Evolutionary conservation across 2,888 invertebrate genomes (phyloP).

Genomic region (Drosophila meridionalis): DNA sequence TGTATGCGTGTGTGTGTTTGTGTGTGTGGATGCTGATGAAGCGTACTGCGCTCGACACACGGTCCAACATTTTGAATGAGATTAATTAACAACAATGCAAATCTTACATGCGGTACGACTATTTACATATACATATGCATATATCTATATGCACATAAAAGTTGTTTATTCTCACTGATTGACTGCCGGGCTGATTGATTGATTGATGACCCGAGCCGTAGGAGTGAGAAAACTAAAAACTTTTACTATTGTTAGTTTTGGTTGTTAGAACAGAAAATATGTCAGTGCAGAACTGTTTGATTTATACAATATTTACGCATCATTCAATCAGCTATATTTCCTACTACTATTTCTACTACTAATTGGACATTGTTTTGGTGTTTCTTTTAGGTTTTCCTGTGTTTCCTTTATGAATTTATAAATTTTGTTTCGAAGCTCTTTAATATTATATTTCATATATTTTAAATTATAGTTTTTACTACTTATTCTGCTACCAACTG

Average conservation of each 20-base stretch:
- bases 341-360: conserved; percentile 1
- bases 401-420: neutral
- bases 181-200: conserved; percentile 8
- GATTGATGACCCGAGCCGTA: neutral
- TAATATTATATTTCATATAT: neutral
- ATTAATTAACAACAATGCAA: conserved; percentile 64
- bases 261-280: neutral
- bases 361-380: neutral
- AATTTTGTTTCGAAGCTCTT: neutral
- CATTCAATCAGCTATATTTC: neutral
- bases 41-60: conserved; percentile 45
- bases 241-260: neutral
- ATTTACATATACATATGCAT: conserved; percentile 14
- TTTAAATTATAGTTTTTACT: no score
- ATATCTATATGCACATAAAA: neutral
- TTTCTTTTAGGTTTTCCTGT: neutral
- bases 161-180: conserved; percentile 2
- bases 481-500: neutral
- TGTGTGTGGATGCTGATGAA: conserved; percentile 45
- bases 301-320: neutral
- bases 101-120: conserved; percentile 37
- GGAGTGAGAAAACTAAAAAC: neutral
- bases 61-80: conserved; percentile 64
- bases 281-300: neutral
- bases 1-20: conserved; percentile 21